Evolutionary conservation across 2,888 invertebrate species (phyloP).

Genomic region (Seira sanloemensis): DNA sequence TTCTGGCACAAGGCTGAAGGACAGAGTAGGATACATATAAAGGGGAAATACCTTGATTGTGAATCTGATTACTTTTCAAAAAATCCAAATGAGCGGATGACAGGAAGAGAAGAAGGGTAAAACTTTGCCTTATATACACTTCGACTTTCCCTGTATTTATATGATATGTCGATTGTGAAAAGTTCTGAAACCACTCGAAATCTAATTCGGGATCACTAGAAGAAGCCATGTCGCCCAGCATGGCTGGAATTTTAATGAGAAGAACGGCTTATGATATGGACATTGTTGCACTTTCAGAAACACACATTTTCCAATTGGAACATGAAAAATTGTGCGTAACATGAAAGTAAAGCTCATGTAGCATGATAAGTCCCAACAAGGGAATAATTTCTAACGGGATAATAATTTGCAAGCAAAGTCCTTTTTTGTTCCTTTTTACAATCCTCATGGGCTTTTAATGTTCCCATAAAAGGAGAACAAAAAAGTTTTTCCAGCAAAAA

Average conservation of each 20-base stretch:
- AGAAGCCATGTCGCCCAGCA: neutral
- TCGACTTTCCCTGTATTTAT: too few species aligned
- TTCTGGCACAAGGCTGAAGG: neutral
- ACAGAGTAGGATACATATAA: neutral
- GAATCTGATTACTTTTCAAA: neutral
- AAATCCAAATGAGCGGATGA: neutral
- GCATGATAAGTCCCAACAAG: constrained; percentile 2
- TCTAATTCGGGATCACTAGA: neutral
- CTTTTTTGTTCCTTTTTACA: constrained; percentile 19
- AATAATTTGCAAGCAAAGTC: constrained; percentile 45
- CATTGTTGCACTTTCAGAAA: neutral
- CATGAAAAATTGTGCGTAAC: constrained; percentile 11
- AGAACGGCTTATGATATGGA: neutral
- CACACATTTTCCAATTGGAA: too few species aligned
- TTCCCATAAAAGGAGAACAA: constrained; percentile 22
- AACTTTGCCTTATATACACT: neutral
- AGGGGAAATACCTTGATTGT: neutral
- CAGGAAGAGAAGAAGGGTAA: too few species aligned
- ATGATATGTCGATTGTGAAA: too few species aligned
- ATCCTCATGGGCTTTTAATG: constrained; percentile 34
- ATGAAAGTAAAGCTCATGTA: constrained; percentile 2
- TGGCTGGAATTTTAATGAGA: constrained; percentile 1
- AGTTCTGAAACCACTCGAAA: neutral
- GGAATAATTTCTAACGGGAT: constrained; percentile 35
- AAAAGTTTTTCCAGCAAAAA: constrained; percentile 28